Base-by-base conservation (phyloP, 92 coral and sea anemone genomes). In the Actinostola sp. region DNA sequence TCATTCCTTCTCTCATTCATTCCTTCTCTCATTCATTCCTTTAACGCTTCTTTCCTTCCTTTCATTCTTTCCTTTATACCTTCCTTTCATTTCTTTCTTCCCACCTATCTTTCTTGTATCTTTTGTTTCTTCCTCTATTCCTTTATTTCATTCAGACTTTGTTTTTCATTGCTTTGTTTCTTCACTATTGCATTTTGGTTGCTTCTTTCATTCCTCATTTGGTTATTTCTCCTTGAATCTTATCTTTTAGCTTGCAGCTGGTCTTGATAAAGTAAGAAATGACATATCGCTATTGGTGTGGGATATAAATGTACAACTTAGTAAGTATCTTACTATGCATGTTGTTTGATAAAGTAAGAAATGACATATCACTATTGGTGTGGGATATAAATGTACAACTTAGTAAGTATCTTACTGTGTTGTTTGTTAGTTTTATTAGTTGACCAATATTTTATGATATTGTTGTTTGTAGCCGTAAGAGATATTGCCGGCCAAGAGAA, bases 241-340 rank as follows among this genome's bases (percentile, higher is more conserved):
- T 24, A 1, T n/a, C 14, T 8, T 25, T n/a, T 11, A 94, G 98
- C 83, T 94, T 66, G 98, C 98, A 55, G 97, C 95, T 45, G 98
- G 98, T 1, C 70, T 94, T 45, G 98, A 91, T 56, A 94, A 90
- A 80, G 97, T 73, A 7, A 82, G 98, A 71, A 94, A 81, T 88
- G 98, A 92, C 68, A 95, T 88, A 36, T 94, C 98, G 41, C 79
- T 94, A 25, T 73, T 91, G 31, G 95, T 94, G 3, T 94, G 97
- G 98, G 98, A 94, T 61, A 86, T 94, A 49, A 86, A 84, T 52
- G 84, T 89, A 36, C 96, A 94, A 61, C 87, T 77, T 10, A 91
- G 98, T 94, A 55, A 88, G 98, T 91, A 30, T 19, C 29, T 24
- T 36, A 57, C 4, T 27, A 3, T 0, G 4, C 36, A 28, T 57